Conservation (phyloP, 2,888 invertebrate genomes). For the Pecten maximus region DNA sequence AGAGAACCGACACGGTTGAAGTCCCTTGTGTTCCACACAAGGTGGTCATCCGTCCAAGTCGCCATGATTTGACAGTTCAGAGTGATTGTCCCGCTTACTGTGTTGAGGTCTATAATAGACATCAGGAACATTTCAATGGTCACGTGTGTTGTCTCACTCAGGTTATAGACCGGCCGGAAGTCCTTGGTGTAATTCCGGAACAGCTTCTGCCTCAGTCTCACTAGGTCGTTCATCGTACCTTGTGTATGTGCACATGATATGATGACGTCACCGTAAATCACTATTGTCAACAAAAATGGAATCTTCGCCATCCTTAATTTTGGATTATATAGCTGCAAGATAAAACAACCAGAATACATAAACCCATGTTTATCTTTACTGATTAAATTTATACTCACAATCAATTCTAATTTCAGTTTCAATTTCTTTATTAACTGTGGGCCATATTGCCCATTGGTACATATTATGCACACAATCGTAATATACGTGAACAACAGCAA, state of each 20-base stretch:
- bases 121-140: neutral
- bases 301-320: neutral
- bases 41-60: neutral
- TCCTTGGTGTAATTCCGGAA: neutral
- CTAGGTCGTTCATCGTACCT: neutral
- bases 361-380: too few relatives aligned
- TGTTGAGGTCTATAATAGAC: neutral
- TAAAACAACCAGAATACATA: too few relatives aligned
- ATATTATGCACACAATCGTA: too few relatives aligned
- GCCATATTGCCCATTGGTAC: too few relatives aligned
- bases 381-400: too few relatives aligned
- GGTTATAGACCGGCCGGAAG: neutral
- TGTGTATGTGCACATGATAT: neutral
- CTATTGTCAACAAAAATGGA: neutral
- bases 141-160: neutral
- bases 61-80: neutral
- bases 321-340: too few relatives aligned
- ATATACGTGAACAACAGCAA: too few relatives aligned
- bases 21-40: neutral
- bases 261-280: neutral
- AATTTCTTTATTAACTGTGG: too few relatives aligned
- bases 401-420: too few relatives aligned
- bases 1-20: neutral
- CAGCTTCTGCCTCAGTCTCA: neutral
- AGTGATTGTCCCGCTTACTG: neutral